Conservation (phyloP, 2,888 invertebrate species). For the Siphlonurus alternatus region DNA sequence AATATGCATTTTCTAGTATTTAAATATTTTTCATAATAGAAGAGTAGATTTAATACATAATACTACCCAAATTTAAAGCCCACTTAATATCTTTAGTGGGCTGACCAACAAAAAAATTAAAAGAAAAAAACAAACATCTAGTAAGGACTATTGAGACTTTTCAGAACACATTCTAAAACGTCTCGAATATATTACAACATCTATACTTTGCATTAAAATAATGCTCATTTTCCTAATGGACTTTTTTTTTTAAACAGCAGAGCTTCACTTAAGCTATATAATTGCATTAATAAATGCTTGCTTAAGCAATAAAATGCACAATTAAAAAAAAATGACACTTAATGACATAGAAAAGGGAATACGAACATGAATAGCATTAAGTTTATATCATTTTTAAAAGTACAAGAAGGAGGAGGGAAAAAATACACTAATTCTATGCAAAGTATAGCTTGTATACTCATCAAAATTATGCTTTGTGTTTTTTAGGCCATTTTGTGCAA, state of each 20-base stretch:
- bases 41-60: too few species aligned
- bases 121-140: too few species aligned
- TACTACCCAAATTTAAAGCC: too few species aligned
- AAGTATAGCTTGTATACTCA: slow-evolving; percentile 71
- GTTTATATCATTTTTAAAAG: not conserved
- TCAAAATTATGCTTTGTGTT: slow-evolving; percentile 15
- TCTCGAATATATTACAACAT: slow-evolving; percentile 57
- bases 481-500: slow-evolving; percentile 16
- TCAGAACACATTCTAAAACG: too few species aligned
- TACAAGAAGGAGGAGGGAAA: slow-evolving; percentile 34
- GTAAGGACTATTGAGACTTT: too few species aligned
- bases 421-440: slow-evolving; percentile 80
- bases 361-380: not conserved
- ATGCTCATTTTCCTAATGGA: slow-evolving; percentile 63
- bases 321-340: not conserved
- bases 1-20: too few species aligned
- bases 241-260: slow-evolving; percentile 17
- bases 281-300: too few species aligned
- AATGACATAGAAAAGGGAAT: not conserved
- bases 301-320: not conserved
- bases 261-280: not conserved
- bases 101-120: too few species aligned
- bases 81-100: too few species aligned
- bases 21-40: too few species aligned
- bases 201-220: slow-evolving; percentile 87